A percentile compares a stretch with the other conserved stretches of the same genome.
phyloP scores from a whole-genome alignment of 2,888 invertebrate genomes.

The Pollenia amentaria region DNA sequence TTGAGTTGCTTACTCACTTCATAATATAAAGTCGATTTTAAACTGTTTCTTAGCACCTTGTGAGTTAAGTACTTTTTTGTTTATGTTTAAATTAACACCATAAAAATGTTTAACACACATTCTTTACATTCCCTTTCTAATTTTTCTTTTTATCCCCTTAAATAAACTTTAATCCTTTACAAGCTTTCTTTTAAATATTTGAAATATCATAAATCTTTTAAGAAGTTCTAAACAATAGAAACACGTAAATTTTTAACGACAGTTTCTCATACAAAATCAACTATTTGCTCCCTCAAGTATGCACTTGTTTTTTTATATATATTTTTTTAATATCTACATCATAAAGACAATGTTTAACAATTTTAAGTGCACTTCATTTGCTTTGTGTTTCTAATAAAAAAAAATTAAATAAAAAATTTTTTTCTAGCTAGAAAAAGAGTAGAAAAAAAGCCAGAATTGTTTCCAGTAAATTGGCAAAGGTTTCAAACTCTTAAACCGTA shows the following conservation, averaged over 20 bases:
- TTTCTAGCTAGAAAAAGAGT: conserved; percentile 2
- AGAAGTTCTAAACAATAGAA: not conserved
- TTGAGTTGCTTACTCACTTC: no score
- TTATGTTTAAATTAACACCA: no score
- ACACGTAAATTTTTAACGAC: conserved; percentile 13
- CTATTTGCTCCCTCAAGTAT: conserved; percentile 28
- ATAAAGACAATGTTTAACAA: conserved; percentile 42
- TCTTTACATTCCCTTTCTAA: no score
- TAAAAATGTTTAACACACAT: no score
- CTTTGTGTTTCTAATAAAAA: conserved; percentile 22
- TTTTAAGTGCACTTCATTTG: conserved; percentile 43
- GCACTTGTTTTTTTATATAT: conserved; percentile 21
- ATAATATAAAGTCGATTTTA: not conserved
- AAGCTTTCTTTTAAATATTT: not conserved
- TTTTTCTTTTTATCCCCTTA: not conserved
- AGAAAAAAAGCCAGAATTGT: conserved; percentile 48
- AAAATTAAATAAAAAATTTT: conserved; percentile 9
- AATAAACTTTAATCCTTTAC: not conserved
- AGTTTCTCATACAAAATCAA: conserved; percentile 3
- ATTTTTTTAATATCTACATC: conserved; percentile 8
- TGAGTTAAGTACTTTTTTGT: no score
- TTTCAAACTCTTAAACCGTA: conserved; percentile 47
- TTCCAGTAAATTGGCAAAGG: conserved; percentile 70
- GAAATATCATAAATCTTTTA: not conserved
- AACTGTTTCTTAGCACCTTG: no score